Percentiles rank a stretch among this genome's conserved stretches.
These are phyloP conservation scores for Pristionchus maxplancki DNA, from an alignment of 2,888 invertebrate genomes.

Conservation along the genomic window DNA sequence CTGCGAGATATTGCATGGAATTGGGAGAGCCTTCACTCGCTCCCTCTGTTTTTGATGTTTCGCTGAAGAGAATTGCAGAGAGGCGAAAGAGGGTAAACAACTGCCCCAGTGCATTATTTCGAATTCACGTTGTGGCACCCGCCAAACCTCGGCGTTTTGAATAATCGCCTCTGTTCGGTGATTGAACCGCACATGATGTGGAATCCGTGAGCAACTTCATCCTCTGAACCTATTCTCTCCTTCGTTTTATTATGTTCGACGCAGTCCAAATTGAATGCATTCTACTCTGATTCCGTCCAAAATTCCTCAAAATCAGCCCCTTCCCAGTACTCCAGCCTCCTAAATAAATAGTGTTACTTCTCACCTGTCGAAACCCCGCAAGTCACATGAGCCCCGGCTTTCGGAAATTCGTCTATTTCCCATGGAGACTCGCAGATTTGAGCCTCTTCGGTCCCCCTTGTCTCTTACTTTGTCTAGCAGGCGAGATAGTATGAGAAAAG, in stretches of 20 bases:
- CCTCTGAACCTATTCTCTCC: no score
- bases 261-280: no score
- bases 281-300: no score
- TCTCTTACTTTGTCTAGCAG: background rate
- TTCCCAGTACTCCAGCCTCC: no score
- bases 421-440: background rate
- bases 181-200: no score
- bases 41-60: constrained; percentile 2
- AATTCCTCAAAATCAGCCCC: no score
- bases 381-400: background rate
- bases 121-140: background rate
- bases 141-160: background rate
- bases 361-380: constrained; percentile 2
- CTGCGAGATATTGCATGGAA: background rate
- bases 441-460: background rate
- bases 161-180: no score
- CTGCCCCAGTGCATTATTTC: constrained; percentile 1
- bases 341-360: no score
- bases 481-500: background rate
- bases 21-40: background rate
- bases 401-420: constrained; percentile 21
- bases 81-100: background rate
- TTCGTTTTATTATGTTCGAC: no score
- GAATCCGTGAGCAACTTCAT: no score
- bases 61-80: background rate